Percentiles rank a stretch among this genome's conserved stretches.
Conservation (phyloP, 2,797 vertebrate genomes). For the Hirundo rustica region DNA sequence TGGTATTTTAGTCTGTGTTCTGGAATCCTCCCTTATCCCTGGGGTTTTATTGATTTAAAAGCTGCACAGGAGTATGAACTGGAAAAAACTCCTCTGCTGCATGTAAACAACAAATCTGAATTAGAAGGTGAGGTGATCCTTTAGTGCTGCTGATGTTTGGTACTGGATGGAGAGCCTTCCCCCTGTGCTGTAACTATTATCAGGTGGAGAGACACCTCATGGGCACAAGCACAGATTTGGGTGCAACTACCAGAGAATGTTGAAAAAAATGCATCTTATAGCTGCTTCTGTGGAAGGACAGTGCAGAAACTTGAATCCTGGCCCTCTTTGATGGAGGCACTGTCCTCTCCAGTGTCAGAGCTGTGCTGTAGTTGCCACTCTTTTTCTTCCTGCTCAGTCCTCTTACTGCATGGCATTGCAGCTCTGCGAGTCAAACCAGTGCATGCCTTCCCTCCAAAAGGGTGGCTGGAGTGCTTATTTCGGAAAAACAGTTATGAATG, state of each 20-base stretch:
- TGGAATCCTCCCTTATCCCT: neutral
- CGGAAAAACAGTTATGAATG: neutral
- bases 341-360: neutral
- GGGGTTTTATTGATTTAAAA: neutral
- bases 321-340: neutral
- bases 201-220: neutral
- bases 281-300: neutral
- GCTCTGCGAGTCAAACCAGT: neutral
- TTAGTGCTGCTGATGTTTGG: neutral
- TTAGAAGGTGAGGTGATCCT: neutral
- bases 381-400: neutral
- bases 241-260: neutral
- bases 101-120: neutral
- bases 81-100: neutral
- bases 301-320: neutral
- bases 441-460: neutral
- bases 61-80: neutral
- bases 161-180: neutral
- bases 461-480: neutral
- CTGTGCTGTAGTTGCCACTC: neutral
- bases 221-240: neutral
- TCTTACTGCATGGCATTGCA: fast-evolving
- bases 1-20: neutral
- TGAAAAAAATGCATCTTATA: neutral
- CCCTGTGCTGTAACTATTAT: neutral